Base-by-base conservation (phyloP, 2,797 vertebrate species). In the Choloepus didactylus region DNA sequence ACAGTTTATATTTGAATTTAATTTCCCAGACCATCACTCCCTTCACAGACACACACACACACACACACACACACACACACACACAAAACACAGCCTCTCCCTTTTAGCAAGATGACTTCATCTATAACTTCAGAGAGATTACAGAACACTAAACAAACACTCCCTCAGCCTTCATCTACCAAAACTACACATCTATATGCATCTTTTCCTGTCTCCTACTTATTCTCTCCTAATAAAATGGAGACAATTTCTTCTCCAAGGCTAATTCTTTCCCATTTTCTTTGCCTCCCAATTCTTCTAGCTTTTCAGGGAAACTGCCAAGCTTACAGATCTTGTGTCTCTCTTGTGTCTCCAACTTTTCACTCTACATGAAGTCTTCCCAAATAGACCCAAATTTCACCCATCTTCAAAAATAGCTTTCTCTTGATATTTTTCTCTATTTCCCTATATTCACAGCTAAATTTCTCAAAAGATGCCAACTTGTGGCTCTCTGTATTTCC, bases 1-100 rank as follows among this genome's bases (percentile, higher is more conserved):
- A 90, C 23, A 62, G 29, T 85, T 94, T 60, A 76, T 49, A 89
- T 62, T 92, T 92, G 81, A 79, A 89, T 92, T 89, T 79, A 81
- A 70, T 89, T 81, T 73, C 29, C 3, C 2, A 73, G 60, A 91
- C 4, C 9, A 19, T 60, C 10, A 18, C 5, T 64, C 44, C 31
- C 15, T 72, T 89, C 44, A 77, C 2, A 89, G 11, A 80, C 18
- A 84, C 6, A 3, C n/a, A 59, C 7, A 59, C 3, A 62, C 2
- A 35, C 23, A 77, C 35, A 35, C 35, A 35, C 35, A 35, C 35
- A 35, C 35, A 35, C 35, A 35, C 35, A 35, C 35, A 35, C 35
- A 35, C 35, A 35, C 35, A 49, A 91, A 59, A 60, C 29, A 73
- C 19, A 29, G 5, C 18, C 15, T 72, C 19, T 56, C 11, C 21